Base-by-base conservation (phyloP, 2,797 vertebrate genomes). In the Siniperca scherzeri region DNA sequence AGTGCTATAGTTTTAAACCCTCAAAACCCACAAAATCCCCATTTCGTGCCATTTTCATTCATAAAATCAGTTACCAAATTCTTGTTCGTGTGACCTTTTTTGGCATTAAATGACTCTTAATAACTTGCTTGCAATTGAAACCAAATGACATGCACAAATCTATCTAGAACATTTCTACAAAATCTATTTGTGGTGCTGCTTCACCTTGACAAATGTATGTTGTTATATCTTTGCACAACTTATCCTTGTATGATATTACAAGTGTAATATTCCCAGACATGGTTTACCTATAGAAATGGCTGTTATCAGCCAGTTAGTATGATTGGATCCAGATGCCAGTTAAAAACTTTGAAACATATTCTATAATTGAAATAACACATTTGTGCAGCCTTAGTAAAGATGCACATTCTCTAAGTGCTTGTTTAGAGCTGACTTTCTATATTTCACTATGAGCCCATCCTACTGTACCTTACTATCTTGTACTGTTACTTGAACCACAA, bases 391-490 rank as follows among this genome's bases (percentile, higher is more conserved):
- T 57, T 40, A 16, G 7, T 56, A 1, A 48, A 40, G 16, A 59
- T 56, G 14, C 38, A 30, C 44, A 42, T n/a, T 60, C 50, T 68
- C 30, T 5, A 8, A 33, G 0, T 3, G 9, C 22, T 52, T 33
- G 12, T 38, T 68, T 36, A 40, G 12, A 53, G 9, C 21, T 40
- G 22, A 14, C 2, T 73, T 65, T 30, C 21, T 75, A 21, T 12
- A 57, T 38, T 74, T 9, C 16, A 56, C 25, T 33, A 4, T 36
- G 16, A 61, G 27, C 30, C 19, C 22, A 36, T 70, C 14, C 9
- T 25, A 60, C 57, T 75, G 17, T 77, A 73, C 27, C 10, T 22
- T 9, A 55, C 65, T 77, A 19, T 78, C 33, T 65, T 36, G 27
- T 56, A n/a, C 80, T 36, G 5, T 9, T 67, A 48, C 59, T 30